phyloP scores from a whole-genome alignment of 2,888 invertebrate genomes.

The Callyntrura sp. region DNA sequence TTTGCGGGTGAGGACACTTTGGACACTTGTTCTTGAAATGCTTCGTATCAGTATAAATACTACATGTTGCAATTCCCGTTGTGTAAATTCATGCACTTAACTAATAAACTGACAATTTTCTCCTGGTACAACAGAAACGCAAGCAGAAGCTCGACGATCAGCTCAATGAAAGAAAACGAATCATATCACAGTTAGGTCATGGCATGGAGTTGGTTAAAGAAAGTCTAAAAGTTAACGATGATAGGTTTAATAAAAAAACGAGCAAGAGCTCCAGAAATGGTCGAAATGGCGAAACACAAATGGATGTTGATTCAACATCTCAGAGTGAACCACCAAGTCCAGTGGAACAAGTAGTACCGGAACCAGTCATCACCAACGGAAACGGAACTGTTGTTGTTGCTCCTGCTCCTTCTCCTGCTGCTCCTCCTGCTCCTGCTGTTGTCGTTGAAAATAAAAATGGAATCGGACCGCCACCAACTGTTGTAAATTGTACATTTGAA shows the following conservation, averaged over 20 bases:
- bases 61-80: background rate
- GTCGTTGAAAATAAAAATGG: slow-evolving; percentile 35
- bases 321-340: slow-evolving; percentile 72
- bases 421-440: background rate
- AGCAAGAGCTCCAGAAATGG: background rate
- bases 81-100: background rate
- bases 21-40: background rate
- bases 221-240: slow-evolving; percentile 89
- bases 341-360: slow-evolving; percentile 45
- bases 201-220: slow-evolving; percentile 94
- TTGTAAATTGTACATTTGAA: background rate
- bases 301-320: slow-evolving; percentile 71
- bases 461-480: background rate
- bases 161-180: slow-evolving; percentile 93
- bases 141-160: slow-evolving; percentile 91
- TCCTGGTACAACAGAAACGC: slow-evolving; percentile 87
- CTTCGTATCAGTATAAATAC: background rate
- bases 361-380: too few relatives aligned
- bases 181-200: slow-evolving; percentile 95
- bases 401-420: background rate
- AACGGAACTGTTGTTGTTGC: too few relatives aligned
- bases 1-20: slow-evolving; percentile 86
- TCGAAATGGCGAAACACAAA: slow-evolving; percentile 35
- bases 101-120: background rate
- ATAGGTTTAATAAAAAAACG: slow-evolving; percentile 54